Evolutionary conservation across 2,113 vertebrate species (phyloP).

Genomic region (Syngnathus scovelli): DNA sequence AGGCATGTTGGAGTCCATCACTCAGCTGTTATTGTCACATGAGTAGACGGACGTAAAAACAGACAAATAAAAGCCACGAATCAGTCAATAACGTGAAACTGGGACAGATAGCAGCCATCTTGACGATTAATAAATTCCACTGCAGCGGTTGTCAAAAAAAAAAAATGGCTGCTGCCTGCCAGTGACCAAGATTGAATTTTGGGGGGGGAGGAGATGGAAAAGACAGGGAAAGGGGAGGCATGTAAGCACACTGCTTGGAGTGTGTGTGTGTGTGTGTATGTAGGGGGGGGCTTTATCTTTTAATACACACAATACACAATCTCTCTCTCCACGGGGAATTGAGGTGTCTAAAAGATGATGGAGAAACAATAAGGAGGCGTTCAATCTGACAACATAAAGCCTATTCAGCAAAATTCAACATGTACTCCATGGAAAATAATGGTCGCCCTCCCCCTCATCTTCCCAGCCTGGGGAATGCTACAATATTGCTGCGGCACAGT

Average conservation of each 20-base stretch:
- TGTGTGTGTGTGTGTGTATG: not conserved
- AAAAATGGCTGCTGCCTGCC: constrained; percentile 48
- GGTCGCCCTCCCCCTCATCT: not conserved
- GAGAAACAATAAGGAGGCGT: constrained; percentile 35
- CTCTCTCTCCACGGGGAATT: constrained; percentile 8
- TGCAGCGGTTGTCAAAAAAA: constrained; percentile 33
- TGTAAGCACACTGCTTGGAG: constrained; percentile 20
- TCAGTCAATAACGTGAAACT: constrained; percentile 60
- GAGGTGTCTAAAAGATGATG: constrained; percentile 6
- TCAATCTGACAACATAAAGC: constrained; percentile 32
- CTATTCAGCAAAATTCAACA: constrained; percentile 24
- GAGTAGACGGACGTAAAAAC: constrained; percentile 15
- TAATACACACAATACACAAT: constrained; percentile 5
- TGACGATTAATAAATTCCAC: constrained; percentile 61
- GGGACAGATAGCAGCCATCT: constrained; percentile 46
- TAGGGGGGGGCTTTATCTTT: constrained; percentile 35
- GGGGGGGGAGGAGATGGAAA: constrained; percentile 30
- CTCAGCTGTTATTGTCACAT: constrained; percentile 10
- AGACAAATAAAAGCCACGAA: constrained; percentile 50
- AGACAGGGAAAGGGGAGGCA: constrained; percentile 19
- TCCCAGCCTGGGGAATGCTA: not conserved
- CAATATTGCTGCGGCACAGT: not conserved
- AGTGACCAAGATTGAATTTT: constrained; percentile 63
- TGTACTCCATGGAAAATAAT: constrained; percentile 25
- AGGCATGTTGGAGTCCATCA: constrained; percentile 44